Evolutionary conservation across 1,140 invertebrate genomes (phyloP), one percentile per base, ranked within the genome.

Genomic region (Drosophila tani): DNA sequence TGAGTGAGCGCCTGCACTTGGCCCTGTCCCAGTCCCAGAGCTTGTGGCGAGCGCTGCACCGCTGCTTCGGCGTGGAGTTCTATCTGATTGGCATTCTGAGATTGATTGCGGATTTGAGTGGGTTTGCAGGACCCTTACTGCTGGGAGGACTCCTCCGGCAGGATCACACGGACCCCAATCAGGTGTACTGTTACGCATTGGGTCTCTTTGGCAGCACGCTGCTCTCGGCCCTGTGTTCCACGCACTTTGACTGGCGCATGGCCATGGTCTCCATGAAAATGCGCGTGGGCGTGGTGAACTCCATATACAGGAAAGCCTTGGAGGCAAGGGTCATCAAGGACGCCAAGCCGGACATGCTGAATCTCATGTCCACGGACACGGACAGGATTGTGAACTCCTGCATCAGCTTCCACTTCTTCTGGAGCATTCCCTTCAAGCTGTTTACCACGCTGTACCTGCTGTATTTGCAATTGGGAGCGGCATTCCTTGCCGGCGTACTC

Each of bases 321-420:
- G 95, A 95, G 64, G 93, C 95, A 4, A 90, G 93, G 15, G 81
- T 88, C 0, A 24, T 93, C 6, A 78, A 81, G 35, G 80, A 88
- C n/a, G 69, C 88, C 1, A 60, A 74, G 5, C 92, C 92, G 2
- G 97, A 99, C 94, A 96, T 99, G 29, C 95, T 99, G 1, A 99
- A 99, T 93, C 98, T 98, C 81, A 99, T 99, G 96, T 99, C 97
- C 35, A 98, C 97, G 2, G 99, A 99, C 93, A 96, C 96, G 0
- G 98, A 99, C 88, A 95, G 98, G 80, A 97, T 99, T 75, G 96
- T 99, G 0, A 99, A 99, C 93, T 97, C 98, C 43, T 98, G 97
- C 93, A 96, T 97, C 1, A 99, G 97, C 93, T 99, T 99, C 93
- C 99, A 99, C 94, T 96, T 97, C 15, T 95, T 99, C 76, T 99